Conservation (phyloP, 2,113 vertebrate genomes). For the Sminthopsis crassicaudata region DNA sequence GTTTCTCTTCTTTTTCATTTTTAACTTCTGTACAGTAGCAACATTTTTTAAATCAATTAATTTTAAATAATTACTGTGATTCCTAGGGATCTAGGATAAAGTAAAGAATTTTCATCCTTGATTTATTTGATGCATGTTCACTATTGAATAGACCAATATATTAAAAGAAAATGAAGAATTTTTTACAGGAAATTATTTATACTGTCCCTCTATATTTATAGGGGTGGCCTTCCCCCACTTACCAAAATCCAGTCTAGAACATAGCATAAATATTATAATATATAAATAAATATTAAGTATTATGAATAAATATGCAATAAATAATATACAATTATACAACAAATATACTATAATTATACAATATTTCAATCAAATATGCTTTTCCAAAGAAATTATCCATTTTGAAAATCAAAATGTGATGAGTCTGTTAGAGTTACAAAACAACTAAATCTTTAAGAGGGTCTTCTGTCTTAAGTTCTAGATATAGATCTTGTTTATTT, state of each 20-base stretch:
- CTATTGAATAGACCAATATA: slow-evolving; percentile 8
- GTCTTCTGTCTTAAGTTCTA: too few relatives aligned
- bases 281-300: too few relatives aligned
- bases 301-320: too few relatives aligned
- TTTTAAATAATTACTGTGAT: slow-evolving; percentile 52
- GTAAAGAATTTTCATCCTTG: slow-evolving; percentile 35
- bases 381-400: too few relatives aligned
- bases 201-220: not conserved
- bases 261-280: too few relatives aligned
- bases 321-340: too few relatives aligned
- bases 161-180: slow-evolving; percentile 41
- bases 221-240: slow-evolving; percentile 14
- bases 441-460: too few relatives aligned
- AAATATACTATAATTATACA: too few relatives aligned
- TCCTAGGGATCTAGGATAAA: slow-evolving; percentile 40
- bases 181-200: slow-evolving; percentile 38
- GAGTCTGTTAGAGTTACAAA: too few relatives aligned
- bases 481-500: too few relatives aligned
- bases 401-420: too few relatives aligned
- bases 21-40: not conserved
- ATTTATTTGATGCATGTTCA: slow-evolving; percentile 39
- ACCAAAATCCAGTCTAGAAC: slow-evolving; percentile 3
- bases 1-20: slow-evolving; percentile 22
- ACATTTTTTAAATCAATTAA: slow-evolving; percentile 44
- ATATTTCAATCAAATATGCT: not conserved